A percentile compares a stretch with the other conserved stretches of the same genome.
Conservation (phyloP, 2,888 invertebrate species). For the Molorchus minor region DNA sequence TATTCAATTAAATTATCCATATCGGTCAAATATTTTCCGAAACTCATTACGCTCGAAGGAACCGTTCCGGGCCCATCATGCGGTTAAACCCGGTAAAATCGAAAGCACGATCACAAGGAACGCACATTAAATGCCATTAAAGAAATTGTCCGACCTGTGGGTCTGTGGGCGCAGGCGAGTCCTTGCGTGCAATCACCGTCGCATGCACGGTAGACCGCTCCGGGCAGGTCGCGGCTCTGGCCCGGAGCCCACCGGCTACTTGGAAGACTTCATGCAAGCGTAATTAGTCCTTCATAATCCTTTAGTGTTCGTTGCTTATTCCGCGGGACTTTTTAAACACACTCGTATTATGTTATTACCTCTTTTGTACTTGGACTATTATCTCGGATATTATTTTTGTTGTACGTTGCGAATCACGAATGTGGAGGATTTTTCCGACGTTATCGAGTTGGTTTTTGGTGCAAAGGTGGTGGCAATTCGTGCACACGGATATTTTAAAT, state of each 20-base stretch:
- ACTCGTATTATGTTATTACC: conserved; percentile 49
- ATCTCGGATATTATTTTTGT: conserved; percentile 36
- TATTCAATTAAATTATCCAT: background rate
- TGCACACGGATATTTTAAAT: conserved; percentile 13
- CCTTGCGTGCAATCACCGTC: conserved; percentile 45
- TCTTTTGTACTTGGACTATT: conserved; percentile 40
- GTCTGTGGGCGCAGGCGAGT: conserved; percentile 38
- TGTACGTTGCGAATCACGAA: conserved; percentile 25
- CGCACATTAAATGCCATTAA: conserved; percentile 47
- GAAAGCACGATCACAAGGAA: conserved; percentile 44
- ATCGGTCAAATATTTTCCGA: conserved; percentile 6
- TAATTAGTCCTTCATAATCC: conserved; percentile 51
- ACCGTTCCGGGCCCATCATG: conserved; percentile 35
- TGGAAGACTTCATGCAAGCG: conserved; percentile 56
- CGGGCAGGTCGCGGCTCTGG: conserved; percentile 28
- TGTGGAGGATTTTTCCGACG: background rate
- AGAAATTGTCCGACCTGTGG: conserved; percentile 51
- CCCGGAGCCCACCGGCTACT: conserved; percentile 54
- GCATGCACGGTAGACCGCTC: conserved; percentile 40
- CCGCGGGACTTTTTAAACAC: conserved; percentile 47
- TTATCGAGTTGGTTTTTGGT: background rate
- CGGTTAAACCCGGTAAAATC: conserved; percentile 33
- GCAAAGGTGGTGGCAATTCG: conserved; percentile 3
- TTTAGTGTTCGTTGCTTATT: conserved; percentile 46
- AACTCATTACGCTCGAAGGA: conserved; percentile 37